phyloP scores from a whole-genome alignment of 2,888 invertebrate genomes.

The Muscina levida region DNA sequence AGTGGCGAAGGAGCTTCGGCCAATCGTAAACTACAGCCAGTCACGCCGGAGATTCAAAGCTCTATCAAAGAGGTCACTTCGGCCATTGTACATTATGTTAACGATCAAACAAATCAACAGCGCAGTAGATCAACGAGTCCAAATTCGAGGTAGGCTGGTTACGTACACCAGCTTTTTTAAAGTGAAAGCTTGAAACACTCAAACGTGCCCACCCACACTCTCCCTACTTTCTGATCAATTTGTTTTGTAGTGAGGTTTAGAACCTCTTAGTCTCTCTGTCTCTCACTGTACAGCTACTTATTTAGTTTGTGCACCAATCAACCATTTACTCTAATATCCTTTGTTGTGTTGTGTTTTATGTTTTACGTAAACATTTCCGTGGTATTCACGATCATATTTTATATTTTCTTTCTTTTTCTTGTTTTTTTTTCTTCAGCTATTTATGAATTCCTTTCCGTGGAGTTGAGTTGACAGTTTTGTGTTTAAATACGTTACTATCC shows the following conservation, averaged over 20 bases:
- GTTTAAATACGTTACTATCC: conserved; percentile 29
- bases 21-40: conserved; percentile 71
- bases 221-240: conserved; percentile 10
- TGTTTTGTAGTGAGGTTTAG: conserved; percentile 60
- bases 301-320: conserved; percentile 15
- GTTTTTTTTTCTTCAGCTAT: conserved; percentile 53
- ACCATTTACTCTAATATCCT: background rate
- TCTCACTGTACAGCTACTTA: conserved; percentile 61
- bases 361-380: conserved; percentile 4
- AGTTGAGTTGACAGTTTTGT: conserved; percentile 13
- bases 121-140: conserved; percentile 79
- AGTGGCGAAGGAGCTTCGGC: conserved; percentile 61
- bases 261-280: conserved; percentile 7
- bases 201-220: conserved; percentile 41
- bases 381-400: conserved; percentile 9
- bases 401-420: conserved; percentile 33
- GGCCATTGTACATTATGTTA: conserved; percentile 94
- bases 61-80: conserved; percentile 96
- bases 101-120: conserved; percentile 85
- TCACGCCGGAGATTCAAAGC: conserved; percentile 86
- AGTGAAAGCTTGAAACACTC: conserved; percentile 54
- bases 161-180: conserved; percentile 52
- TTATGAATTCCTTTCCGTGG: conserved; percentile 58
- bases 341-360: conserved; percentile 12
- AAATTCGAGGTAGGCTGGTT: conserved; percentile 78